Evolutionary conservation across 2,797 vertebrate genomes (phyloP), one percentile per base, ranked within the genome.

Genomic region (Molossus alvarezi): DNA sequence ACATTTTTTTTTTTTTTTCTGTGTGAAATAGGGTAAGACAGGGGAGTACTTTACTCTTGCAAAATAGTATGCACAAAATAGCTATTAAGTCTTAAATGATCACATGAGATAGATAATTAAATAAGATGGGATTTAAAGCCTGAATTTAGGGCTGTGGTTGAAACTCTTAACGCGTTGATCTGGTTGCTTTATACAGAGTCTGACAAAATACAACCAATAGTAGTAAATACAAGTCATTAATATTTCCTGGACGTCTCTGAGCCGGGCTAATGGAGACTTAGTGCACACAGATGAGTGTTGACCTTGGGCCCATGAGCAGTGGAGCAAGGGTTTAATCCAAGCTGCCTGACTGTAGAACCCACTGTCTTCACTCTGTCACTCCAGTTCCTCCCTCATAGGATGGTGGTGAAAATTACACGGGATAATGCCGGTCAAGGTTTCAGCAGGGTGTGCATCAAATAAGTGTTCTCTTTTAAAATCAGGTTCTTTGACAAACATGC

Each of bases 71-170:
- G 9, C 64, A 91, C 75, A 93, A 84, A 95, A 72, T 37, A 95
- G 91, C 37, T 86, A 89, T 84, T 87, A 75, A 29, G 21, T 91
- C 18, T 72, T 86, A 96, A 97, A 88, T 80, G 62, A 91, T 93
- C 84, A 93, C 60, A 77, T 27, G 69, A 95, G 87, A 84, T 13
- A 94, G 29, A 60, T 88, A 80, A 94, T 71, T 73, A 96, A 81
- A 91, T 72, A 81, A 88, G 20, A 93, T 62, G 62, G 48, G 48
- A 67, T 77, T 72, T n/a, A 17, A 73, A 94, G 72, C 45, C 81
- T 71, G 37, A 60, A 81, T 85, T 58, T 65, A 84, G 37, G 76
- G 57, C 67, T 88, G 23, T 87, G 84, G 71, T 81, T 81, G 48
- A 84, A 83, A 87, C 57, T 91, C 64, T 71, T 58, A 51, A 0